A percentile compares a stretch with the other conserved stretches of the same genome.
These are phyloP conservation scores for Epizoanthus stellaris DNA, from an alignment of 92 coral and sea anemone species.

Conservation along the genomic window DNA sequence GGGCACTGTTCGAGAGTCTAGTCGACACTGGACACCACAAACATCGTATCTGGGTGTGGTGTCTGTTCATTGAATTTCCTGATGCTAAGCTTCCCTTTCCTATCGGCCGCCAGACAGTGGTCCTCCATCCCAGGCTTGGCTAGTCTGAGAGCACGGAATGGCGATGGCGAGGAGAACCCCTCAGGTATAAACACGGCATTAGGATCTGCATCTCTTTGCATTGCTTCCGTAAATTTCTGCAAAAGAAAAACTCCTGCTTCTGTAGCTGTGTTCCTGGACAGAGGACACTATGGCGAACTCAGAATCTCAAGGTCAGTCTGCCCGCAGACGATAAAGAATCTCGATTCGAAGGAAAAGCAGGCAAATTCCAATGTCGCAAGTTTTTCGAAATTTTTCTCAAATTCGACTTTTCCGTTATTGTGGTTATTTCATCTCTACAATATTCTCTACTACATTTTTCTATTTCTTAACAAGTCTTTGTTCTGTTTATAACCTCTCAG, in stretches of 20 bases:
- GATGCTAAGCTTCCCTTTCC: slow-evolving; percentile 16
- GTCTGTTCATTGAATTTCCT: background rate
- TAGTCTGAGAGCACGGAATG: slow-evolving; percentile 18
- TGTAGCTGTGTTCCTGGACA: background rate
- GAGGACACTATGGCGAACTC: too few relatives aligned
- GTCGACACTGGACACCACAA: slow-evolving; percentile 4
- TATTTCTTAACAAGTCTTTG: too few relatives aligned
- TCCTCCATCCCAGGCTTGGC: slow-evolving; percentile 5
- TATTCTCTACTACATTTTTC: too few relatives aligned
- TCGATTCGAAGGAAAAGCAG: too few relatives aligned
- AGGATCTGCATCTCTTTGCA: background rate
- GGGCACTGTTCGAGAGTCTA: background rate
- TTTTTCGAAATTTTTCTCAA: too few relatives aligned
- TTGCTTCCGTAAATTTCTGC: slow-evolving; percentile 1
- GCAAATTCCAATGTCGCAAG: too few relatives aligned
- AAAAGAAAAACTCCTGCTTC: background rate
- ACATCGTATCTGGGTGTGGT: slow-evolving; percentile 29
- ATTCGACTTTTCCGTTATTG: too few relatives aligned
- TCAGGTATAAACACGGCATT: slow-evolving; percentile 21
- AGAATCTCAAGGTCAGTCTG: too few relatives aligned
- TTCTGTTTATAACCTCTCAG: too few relatives aligned
- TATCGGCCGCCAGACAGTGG: slow-evolving; percentile 23
- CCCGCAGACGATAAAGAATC: too few relatives aligned
- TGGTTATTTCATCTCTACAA: too few relatives aligned
- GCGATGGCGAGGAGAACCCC: background rate